phyloP scores from a whole-genome alignment of 37 sponge, comb jelly and placozoan genomes.

The Geodia barretti region DNA sequence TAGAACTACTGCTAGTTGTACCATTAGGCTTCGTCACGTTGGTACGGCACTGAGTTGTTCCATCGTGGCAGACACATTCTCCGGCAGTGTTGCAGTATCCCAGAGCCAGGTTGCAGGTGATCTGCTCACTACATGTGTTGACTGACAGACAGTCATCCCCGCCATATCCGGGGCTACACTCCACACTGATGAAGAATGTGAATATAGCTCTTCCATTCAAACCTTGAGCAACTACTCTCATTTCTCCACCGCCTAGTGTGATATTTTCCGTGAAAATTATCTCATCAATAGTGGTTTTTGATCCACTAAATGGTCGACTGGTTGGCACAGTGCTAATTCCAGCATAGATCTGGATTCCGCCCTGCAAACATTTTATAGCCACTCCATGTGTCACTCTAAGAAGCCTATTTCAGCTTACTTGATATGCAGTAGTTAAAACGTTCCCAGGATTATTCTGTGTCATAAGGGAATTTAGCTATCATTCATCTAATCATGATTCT shows the following conservation, averaged over 20 bases:
- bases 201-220: background rate
- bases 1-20: no score
- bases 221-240: background rate
- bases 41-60: background rate
- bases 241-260: background rate
- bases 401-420: no score
- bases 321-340: background rate
- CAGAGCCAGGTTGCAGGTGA: background rate
- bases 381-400: no score
- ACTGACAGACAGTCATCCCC: background rate
- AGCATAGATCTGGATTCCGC: background rate
- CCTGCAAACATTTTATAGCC: no score
- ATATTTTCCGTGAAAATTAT: background rate
- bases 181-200: background rate
- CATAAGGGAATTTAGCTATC: no score
- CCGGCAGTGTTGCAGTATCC: background rate
- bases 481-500: no score
- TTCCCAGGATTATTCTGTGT: no score
- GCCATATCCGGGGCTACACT: background rate
- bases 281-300: background rate
- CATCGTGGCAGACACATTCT: background rate
- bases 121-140: background rate
- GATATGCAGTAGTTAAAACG: no score
- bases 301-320: background rate
- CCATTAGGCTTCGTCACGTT: no score